Conservation (phyloP, 1,140 invertebrate species). For the Triops longicaudatus region DNA sequence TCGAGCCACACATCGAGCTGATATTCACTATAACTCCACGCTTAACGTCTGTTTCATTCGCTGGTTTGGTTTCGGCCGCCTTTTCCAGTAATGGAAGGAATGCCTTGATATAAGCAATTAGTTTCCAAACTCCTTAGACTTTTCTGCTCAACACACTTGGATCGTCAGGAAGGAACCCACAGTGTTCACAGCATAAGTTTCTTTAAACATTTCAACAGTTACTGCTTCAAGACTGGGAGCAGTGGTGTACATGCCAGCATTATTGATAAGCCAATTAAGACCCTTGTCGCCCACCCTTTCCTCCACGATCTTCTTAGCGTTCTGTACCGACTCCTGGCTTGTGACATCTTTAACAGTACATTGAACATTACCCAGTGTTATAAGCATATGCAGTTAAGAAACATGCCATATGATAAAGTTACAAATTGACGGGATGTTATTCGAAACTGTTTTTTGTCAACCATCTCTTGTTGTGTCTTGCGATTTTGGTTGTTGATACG, state of each 20-base stretch:
- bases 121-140: not conserved
- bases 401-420: too few relatives aligned
- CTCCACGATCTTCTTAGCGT: too few relatives aligned
- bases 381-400: too few relatives aligned
- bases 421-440: too few relatives aligned
- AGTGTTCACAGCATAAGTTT: conserved; percentile 63
- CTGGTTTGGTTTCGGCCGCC: conserved; percentile 44
- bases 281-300: conserved; percentile 54
- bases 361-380: too few relatives aligned
- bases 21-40: conserved; percentile 73
- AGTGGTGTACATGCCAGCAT: conserved; percentile 67
- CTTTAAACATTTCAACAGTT: conserved; percentile 57
- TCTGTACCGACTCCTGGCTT: too few relatives aligned
- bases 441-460: too few relatives aligned
- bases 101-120: not conserved
- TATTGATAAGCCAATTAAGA: conserved; percentile 76
- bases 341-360: not conserved
- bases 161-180: conserved; percentile 71
- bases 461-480: too few relatives aligned
- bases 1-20: conserved; percentile 71
- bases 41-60: conserved; percentile 40
- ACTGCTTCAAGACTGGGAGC: conserved; percentile 60
- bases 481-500: too few relatives aligned
- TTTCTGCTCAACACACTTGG: not conserved
- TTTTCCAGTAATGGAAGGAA: conserved; percentile 50